These are phyloP conservation scores for Ophion ventricosus DNA, from an alignment of 2,888 invertebrate species.

Conservation along the genomic window DNA sequence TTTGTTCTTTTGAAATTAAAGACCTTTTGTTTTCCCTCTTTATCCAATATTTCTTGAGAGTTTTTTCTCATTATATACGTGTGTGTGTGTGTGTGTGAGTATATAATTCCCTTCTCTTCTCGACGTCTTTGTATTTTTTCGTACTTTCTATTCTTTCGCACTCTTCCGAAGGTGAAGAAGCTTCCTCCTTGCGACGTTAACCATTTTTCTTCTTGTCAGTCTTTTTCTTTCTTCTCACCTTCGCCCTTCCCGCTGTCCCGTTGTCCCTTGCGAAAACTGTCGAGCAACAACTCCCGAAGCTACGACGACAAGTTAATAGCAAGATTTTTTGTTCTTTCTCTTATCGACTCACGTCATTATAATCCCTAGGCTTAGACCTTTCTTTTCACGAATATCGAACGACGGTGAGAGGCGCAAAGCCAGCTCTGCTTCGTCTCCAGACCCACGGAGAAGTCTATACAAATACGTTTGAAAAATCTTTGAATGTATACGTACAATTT, in stretches of 20 bases:
- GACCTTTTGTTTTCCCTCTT: slow-evolving; percentile 64
- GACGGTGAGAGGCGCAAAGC: slow-evolving; percentile 24
- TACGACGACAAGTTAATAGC: slow-evolving; percentile 69
- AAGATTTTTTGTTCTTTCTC: slow-evolving; percentile 63
- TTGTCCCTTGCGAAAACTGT: slow-evolving; percentile 42
- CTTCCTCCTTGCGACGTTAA: slow-evolving; percentile 42
- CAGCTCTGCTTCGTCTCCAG: slow-evolving; percentile 1
- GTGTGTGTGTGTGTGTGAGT: background rate
- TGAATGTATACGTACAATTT: background rate
- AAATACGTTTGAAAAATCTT: slow-evolving; percentile 12
- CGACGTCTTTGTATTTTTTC: slow-evolving; percentile 36
- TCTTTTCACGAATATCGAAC: slow-evolving; percentile 47
- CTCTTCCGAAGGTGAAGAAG: slow-evolving; percentile 44
- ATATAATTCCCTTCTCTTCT: slow-evolving; percentile 42
- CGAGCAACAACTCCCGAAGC: slow-evolving; percentile 47
- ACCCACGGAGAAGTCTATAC: background rate
- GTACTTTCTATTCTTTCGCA: slow-evolving; percentile 38
- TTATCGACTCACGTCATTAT: slow-evolving; percentile 74
- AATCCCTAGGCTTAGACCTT: slow-evolving; percentile 74
- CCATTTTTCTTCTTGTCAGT: slow-evolving; percentile 51
- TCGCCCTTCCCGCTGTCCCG: slow-evolving; percentile 1
- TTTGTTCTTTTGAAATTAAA: slow-evolving; percentile 66
- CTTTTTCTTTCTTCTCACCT: slow-evolving; percentile 9
- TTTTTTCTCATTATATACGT: slow-evolving; percentile 22
- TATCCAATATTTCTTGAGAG: slow-evolving; percentile 35